Conservation (phyloP, 2,888 invertebrate genomes). For the Noctuana brunneofusca region DNA sequence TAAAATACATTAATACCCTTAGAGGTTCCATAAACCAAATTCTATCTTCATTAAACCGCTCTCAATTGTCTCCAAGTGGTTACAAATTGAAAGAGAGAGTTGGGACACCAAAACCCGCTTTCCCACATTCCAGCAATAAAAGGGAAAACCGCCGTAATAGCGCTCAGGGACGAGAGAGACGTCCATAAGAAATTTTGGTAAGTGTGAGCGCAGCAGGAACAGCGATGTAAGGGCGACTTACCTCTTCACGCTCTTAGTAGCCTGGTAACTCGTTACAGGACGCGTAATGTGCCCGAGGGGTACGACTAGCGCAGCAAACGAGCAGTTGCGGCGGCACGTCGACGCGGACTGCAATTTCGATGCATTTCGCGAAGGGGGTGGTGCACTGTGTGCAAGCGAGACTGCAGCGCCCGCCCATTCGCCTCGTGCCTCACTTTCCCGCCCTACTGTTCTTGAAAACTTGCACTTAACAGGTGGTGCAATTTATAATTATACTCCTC, state of each 20-base stretch:
- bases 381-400: constrained; percentile 80
- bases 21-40: constrained; percentile 26
- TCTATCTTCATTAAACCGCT: constrained; percentile 40
- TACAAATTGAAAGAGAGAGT: constrained; percentile 81
- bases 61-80: constrained; percentile 60
- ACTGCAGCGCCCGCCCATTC: constrained; percentile 81
- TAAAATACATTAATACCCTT: too few relatives aligned
- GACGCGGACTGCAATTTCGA: constrained; percentile 71
- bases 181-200: constrained; percentile 46
- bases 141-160: constrained; percentile 74
- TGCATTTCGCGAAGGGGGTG: constrained; percentile 72
- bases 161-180: constrained; percentile 52
- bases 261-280: constrained; percentile 80
- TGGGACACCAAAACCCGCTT: constrained; percentile 75
- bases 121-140: constrained; percentile 79
- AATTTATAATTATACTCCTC: constrained; percentile 36
- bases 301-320: constrained; percentile 60
- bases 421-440: constrained; percentile 80
- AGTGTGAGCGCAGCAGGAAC: constrained; percentile 61
- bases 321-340: constrained; percentile 61
- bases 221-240: constrained; percentile 70
- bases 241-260: constrained; percentile 67
- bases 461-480: constrained; percentile 51
- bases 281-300: constrained; percentile 65
- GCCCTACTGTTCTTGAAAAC: constrained; percentile 71